These are phyloP conservation scores for Grallaria varia DNA, from an alignment of 2,113 vertebrate genomes.

Conservation along the genomic window DNA sequence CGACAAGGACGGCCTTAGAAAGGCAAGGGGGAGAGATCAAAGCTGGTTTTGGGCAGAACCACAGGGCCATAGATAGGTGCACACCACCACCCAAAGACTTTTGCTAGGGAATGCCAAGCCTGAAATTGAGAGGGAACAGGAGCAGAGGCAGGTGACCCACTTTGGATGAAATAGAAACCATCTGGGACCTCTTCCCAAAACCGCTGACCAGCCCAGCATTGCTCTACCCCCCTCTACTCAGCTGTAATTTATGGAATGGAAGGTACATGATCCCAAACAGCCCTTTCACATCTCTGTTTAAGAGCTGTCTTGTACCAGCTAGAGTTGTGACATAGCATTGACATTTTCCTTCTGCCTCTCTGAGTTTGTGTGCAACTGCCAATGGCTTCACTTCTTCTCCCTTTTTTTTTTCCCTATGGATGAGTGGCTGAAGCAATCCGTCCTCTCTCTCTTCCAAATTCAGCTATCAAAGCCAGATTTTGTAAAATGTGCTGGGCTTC, in stretches of 20 bases:
- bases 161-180: conserved; percentile 48
- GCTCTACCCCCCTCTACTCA: not conserved
- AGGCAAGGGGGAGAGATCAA: rapidly evolving
- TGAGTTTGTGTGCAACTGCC: not conserved
- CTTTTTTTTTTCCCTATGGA: not conserved
- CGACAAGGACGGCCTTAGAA: not conserved
- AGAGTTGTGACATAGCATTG: conserved; percentile 33
- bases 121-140: conserved; percentile 17
- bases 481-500: not conserved
- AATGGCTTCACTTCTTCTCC: not conserved
- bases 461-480: not conserved
- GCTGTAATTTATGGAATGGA: conserved; percentile 38
- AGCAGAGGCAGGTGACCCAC: conserved; percentile 22
- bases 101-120: not conserved
- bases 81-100: not conserved
- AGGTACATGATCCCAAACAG: conserved; percentile 48
- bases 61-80: rapidly evolving
- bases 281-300: conserved; percentile 50
- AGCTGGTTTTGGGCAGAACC: not conserved
- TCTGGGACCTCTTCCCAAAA: conserved; percentile 22
- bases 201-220: not conserved
- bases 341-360: conserved; percentile 51
- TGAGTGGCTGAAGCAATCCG: not conserved
- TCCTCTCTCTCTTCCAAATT: not conserved
- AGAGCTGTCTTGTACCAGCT: conserved; percentile 40